Evolutionary conservation across 2,888 invertebrate species (phyloP), one percentile per base, ranked within the genome.

Genomic region (Erebia epiphron): DNA sequence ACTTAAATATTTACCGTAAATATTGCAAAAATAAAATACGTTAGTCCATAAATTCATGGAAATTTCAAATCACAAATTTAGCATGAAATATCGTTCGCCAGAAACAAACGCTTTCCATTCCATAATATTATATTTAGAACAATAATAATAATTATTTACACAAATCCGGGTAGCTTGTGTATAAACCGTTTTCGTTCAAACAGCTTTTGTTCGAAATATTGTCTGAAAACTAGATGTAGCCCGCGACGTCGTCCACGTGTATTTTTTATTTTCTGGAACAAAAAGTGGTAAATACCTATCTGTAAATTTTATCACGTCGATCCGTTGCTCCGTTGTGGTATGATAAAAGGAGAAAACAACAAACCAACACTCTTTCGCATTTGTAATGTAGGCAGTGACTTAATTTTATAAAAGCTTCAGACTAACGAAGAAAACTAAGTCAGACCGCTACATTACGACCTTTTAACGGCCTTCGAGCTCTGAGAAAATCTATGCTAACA

Each of bases 361-460:
- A 35, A 35, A 35, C 35, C 0, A 35, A 35, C 35, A 35, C 35
- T 0, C 35, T 35, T 35, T 35, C 7, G 35, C 35, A 35, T 35
- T 7, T 35, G 35, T 35, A 35, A 35, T 35, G 35, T 7, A 35
- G 35, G 35, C 35, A 35, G 7, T 5, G 35, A 35, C 35, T 35
- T 7, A 35, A 35, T 79, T 80, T 81, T 80, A 75, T 78, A 80
- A 81, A 83, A 82, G 81, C 81, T 79, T 75, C 76, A 73, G 73
- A 79, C 67, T 72, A 83, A 79, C 72, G 70, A 75, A 74, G 79
- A 75, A 82, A 86, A 84, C 82, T 82, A 84, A 86, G 84, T 83
- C 81, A 82, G 80, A 79, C 79, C 81, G 79, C 81, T 78, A 79
- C 78, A 81, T 82, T 80, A 80, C 78, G 79, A 81, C 83, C 80